Percentiles rank a stretch among this genome's conserved stretches.
Evolutionary conservation across 2,888 invertebrate genomes (phyloP).

Genomic region (Scaptomyza reducta): DNA sequence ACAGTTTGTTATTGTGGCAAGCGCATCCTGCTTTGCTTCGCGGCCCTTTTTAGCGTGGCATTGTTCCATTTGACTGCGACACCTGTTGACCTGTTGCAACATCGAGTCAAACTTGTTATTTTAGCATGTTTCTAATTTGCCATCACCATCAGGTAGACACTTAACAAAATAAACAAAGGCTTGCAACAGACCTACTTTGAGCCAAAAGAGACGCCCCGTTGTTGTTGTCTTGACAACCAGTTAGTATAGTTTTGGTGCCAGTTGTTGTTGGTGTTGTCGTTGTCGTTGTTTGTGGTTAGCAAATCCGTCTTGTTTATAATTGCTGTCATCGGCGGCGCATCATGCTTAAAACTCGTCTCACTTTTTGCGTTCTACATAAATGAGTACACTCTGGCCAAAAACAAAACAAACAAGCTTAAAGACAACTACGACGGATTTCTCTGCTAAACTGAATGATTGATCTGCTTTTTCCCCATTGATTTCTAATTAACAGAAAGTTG

Average conservation of each 20-base stretch:
- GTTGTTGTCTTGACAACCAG: background rate
- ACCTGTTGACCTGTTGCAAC: slow-evolving; percentile 25
- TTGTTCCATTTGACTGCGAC: background rate
- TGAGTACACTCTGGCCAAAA: slow-evolving; percentile 28
- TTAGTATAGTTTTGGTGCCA: slow-evolving; percentile 8
- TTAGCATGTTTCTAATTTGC: no score
- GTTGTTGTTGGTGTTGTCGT: slow-evolving; percentile 17
- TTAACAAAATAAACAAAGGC: slow-evolving; percentile 32
- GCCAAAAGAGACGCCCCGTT: slow-evolving; percentile 43
- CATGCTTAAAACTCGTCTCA: slow-evolving; percentile 53
- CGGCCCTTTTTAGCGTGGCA: slow-evolving; percentile 36
- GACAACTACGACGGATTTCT: slow-evolving; percentile 42
- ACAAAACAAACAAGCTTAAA: slow-evolving; percentile 18
- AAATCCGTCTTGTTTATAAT: slow-evolving; percentile 76
- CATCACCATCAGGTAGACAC: no score
- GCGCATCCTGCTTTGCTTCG: slow-evolving; percentile 53
- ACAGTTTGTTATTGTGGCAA: slow-evolving; percentile 16
- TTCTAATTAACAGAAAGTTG: slow-evolving; percentile 55
- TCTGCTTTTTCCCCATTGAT: slow-evolving; percentile 43
- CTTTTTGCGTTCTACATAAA: slow-evolving; percentile 59
- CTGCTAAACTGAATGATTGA: slow-evolving; percentile 35
- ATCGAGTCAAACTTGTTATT: slow-evolving; percentile 4
- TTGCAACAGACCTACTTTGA: slow-evolving; percentile 54
- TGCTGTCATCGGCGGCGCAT: slow-evolving; percentile 60
- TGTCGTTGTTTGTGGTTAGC: slow-evolving; percentile 43